Percentiles rank a stretch among this genome's conserved stretches.
Evolutionary conservation across 2,797 vertebrate genomes (phyloP).

Genomic region (Philypnodon macrostomus): DNA sequence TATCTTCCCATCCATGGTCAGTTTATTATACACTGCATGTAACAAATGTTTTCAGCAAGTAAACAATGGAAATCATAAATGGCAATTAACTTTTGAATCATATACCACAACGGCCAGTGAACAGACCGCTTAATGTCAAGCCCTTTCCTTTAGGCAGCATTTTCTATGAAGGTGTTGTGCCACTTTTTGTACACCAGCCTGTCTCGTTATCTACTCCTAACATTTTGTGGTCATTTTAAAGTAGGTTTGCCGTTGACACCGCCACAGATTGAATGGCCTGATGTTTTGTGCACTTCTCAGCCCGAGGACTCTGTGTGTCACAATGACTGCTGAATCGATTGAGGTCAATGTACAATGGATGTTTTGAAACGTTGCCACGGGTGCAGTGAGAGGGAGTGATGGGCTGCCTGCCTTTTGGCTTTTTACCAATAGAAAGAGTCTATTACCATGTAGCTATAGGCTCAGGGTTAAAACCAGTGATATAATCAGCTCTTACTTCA

Average conservation of each 20-base stretch:
- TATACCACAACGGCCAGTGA: no score
- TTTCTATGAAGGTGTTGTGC: no score
- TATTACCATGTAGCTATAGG: not conserved
- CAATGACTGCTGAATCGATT: conserved; percentile 42
- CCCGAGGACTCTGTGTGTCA: conserved; percentile 23
- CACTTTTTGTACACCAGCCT: no score
- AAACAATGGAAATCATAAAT: no score
- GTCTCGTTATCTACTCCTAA: no score
- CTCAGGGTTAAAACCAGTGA: not conserved
- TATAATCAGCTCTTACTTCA: not conserved
- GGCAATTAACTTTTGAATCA: no score
- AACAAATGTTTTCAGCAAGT: no score
- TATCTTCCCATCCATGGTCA: no score
- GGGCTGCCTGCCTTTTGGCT: conserved; percentile 16
- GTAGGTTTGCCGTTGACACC: conserved; percentile 9
- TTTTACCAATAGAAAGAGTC: conserved; percentile 12
- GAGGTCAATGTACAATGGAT: conserved; percentile 59
- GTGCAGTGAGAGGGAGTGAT: conserved; percentile 45
- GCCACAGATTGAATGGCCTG: conserved; percentile 3
- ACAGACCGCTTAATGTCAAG: no score
- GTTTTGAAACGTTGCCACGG: conserved; percentile 45
- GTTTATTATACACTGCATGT: no score
- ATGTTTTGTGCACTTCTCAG: conserved; percentile 9
- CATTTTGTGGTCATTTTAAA: no score
- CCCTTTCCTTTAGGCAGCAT: no score